Conservation (phyloP, 2,113 vertebrate genomes). For the Aix galericulata region DNA sequence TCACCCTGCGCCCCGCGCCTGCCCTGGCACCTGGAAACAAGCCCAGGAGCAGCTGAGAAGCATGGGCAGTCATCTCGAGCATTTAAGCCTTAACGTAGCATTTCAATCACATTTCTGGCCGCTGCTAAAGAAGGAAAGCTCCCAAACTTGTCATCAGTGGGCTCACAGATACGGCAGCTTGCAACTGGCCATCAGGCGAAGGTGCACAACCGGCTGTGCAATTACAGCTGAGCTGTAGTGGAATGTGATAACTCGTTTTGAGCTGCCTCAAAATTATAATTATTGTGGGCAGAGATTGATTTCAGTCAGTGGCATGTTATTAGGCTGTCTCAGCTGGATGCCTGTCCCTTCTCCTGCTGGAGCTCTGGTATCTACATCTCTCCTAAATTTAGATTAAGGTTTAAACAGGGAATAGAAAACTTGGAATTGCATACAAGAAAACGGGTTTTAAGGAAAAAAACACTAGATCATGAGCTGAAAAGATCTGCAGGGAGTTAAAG, state of each 20-base stretch:
- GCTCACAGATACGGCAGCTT: fast-evolving
- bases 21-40: neutral
- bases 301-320: fast-evolving
- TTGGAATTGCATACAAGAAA: fast-evolving
- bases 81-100: neutral
- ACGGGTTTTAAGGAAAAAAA: neutral
- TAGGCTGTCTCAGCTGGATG: neutral
- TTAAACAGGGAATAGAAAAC: neutral
- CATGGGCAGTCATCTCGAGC: neutral
- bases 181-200: neutral
- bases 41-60: neutral
- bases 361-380: neutral
- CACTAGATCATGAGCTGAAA: no score
- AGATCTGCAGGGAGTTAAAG: neutral
- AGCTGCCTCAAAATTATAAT: fast-evolving
- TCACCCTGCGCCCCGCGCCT: no score
- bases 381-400: neutral
- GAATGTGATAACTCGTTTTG: fast-evolving
- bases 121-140: neutral
- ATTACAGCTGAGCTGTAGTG: fast-evolving
- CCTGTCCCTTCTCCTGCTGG: neutral
- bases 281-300: fast-evolving
- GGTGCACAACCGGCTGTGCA: fast-evolving
- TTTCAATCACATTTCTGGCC: neutral
- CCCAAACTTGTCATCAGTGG: neutral